Evolutionary conservation across 1,140 invertebrate genomes (phyloP), one percentile per base, ranked within the genome.

Genomic region (Tachypleus tridentatus): DNA sequence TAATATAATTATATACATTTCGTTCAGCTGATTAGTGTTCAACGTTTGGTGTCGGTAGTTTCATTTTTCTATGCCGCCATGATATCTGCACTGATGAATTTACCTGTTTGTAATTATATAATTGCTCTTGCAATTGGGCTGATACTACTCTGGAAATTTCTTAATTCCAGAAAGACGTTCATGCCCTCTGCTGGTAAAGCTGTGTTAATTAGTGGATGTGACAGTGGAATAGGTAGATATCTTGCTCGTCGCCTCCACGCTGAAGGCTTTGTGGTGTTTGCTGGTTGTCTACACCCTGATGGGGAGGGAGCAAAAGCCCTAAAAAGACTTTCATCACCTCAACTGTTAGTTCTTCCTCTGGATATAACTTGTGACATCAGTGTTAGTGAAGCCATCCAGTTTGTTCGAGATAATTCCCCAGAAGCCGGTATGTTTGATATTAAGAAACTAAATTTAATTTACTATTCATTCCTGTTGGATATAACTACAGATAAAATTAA

Each of bases 231-330:
- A 66, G 76, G 76, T 8, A 64, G 75, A 57, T 65, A 72, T 48
- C 68, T 80, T n/a, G 79, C 80, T 4, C 63, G 67, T 4, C 68
- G 72, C 8, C 71, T 81, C 47, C 76, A 79, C 64, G 56, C 61
- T 5, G 63, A 73, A 50, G 80, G 80, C 0, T 79, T 77, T 64
- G 69, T 73, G 51, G 80, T 81, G n/a, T 79, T 76, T 66, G 89
- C 89, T 7, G 84, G 85, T 4, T 87, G 89, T 74, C 79, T 88
- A 49, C 71, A 80, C 6, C 78, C 78, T 0, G 75, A 82, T 48
- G 70, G 76, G 2, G 72, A 75, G 57, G 79, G 79, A 0, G 77
- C 79, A 3, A 61, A 63, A 29, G 63, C 69, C 6, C 72, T 81
- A 57, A 54, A 10, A 11, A 8, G 5, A n/a, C 10, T 10, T 4